A percentile compares a stretch with the other conserved stretches of the same genome.
phyloP scores from a whole-genome alignment of 2,113 vertebrate species.

The Tauraco erythrolophus region DNA sequence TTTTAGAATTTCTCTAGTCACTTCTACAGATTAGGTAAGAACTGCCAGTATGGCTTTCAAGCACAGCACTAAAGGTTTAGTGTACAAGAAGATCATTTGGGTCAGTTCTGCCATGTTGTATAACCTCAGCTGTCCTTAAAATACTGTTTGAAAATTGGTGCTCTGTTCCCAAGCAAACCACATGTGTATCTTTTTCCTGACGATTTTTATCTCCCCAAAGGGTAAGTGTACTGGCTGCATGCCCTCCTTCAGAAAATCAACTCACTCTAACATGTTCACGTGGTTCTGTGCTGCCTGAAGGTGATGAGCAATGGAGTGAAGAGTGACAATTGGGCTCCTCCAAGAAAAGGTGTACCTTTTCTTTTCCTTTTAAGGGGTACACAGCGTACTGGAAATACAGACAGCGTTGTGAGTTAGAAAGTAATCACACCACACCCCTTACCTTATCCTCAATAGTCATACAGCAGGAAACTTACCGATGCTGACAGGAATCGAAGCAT shows the following conservation, averaged over 20 bases:
- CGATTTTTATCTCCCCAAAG: not conserved
- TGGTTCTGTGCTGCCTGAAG: not conserved
- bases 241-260: not conserved
- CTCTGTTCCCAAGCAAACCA: not conserved
- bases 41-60: not conserved
- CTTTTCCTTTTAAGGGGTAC: not conserved
- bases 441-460: not conserved
- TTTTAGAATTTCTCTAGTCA: not conserved
- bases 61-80: not conserved
- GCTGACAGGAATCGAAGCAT: not conserved
- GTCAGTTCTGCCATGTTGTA: not conserved
- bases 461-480: not conserved
- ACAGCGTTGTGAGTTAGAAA: not conserved
- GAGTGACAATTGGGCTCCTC: not conserved
- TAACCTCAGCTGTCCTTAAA: not conserved
- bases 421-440: not conserved
- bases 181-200: not conserved
- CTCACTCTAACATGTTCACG: not conserved
- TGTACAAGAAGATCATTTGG: not conserved
- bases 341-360: not conserved
- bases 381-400: not conserved
- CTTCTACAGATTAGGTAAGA: not conserved
- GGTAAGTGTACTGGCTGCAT: not conserved
- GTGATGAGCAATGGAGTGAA: not conserved
- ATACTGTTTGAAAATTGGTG: not conserved